Evolutionary conservation across 2,888 invertebrate genomes (phyloP), one percentile per base, ranked within the genome.

Genomic region (Tanypteryx hageni): DNA sequence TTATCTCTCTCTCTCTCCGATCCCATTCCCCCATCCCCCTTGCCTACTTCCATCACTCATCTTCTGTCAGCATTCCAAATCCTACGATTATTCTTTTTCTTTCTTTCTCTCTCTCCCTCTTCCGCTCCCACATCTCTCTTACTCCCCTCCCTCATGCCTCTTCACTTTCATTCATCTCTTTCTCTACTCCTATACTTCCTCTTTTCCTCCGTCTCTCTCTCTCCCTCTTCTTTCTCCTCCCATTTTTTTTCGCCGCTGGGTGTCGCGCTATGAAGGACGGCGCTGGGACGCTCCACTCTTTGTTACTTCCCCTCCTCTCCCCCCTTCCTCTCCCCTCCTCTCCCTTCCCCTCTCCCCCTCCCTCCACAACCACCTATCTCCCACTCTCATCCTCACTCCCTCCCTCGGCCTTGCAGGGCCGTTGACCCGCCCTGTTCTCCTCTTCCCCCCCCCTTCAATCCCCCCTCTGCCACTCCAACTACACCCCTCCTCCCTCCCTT

Each of bases 321-420:
- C 44, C 44, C 31, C 16, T 3, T 3, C 82, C 31, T 27, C 31
- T 27, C 31, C 58, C 83, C 1, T 56, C n/a, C 56, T 8, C 13
- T 31, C 58, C 13, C 58, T 59, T 58, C n/a, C 22, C 58, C 27
- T 13, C 86, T 31, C 13, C 59, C 5, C 13, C 22, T 31, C 14
- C 61, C 22, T 9, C 61, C 59, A 13, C 27, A 22, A 31, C 64
- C 76, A 76, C 27, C 27, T 27, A 76, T 76, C 27, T 27, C 68
- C 64, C 44, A 22, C 3, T 27, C 27, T 14, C 61, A 9, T 11
- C 14, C 31, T 18, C 18, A 27, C 16, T 83, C 83, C 44, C 44
- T 31, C 44, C 27, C 44, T 89, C 89, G 89, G 89, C 89, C 89
- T 89, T 89, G 89, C 86, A 68, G 64, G 89, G 89, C 64, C 89